Evolutionary conservation across 2,888 invertebrate genomes (phyloP), one percentile per base, ranked within the genome.

Genomic region (Tiliacea citrago): DNA sequence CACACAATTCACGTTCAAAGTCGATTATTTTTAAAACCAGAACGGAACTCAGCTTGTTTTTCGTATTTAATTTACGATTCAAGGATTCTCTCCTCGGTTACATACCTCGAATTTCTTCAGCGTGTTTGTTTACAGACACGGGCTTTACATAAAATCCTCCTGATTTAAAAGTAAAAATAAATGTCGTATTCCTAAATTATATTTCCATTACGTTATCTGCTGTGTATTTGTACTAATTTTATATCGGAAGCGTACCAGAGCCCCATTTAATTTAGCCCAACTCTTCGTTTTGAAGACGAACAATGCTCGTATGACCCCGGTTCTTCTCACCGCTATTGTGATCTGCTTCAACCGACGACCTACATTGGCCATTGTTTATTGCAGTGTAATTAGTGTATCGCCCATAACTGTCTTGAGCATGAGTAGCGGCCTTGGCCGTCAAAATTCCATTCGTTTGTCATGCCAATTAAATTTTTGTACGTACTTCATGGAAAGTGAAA

Each of bases 1-100:
- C 88, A 81, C 88, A 90, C 90, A 91, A 93, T 95, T 94, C 95
- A 94, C 91, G 95, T 94, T 95, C 94, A 94, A 94, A 94, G 94
- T 90, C 93, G 91, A 92, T 92, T 93, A 93, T 93, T 94, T 94
- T 92, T 90, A 93, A 93, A 88, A 88, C 87, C 71, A 79, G 83
- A 88, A 89, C 84, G 73, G 81, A 85, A 86, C 81, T 81, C 71
- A 35, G 68, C 74, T 87, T 85, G 86, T 83, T 89, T 91, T 88
- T 87, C 85, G 83, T 87, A 84, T 87, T 87, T 84, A 82, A 84
- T 87, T 87, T 84, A 82, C 83, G 79, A 87, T 88, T 90, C 89
- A 88, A 89, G 88, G 86, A 90, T 90, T 82, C 71, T 70, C 77
- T 76, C 74, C 79, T 83, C 73, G 73, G 76, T 83, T 78, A 63